Evolutionary conservation across 2,113 vertebrate species (phyloP), one percentile per base, ranked within the genome.

Genomic region (Nerophis ophidion): DNA sequence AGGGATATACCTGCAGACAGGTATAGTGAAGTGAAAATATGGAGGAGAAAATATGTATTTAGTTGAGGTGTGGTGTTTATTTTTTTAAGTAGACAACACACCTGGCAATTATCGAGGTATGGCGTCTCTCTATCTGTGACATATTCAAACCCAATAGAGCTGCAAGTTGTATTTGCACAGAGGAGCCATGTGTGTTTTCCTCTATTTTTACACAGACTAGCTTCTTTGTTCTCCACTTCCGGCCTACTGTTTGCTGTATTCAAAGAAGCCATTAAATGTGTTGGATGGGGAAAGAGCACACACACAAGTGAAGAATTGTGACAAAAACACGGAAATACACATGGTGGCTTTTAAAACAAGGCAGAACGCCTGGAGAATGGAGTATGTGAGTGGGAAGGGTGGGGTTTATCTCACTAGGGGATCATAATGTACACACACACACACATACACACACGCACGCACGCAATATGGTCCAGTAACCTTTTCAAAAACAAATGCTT

Each of bases 241-340:
- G 68, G 63, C 65, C 67, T 71, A 71, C 66, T 71, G 49, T 67
- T 75, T 63, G 57, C 65, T 26, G 5, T 42, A 70, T 70, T 86
- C 68, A 83, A 72, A 72, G 55, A 52, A 69, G 45, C 70, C 61
- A 65, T 77, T 80, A 80, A 73, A 75, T 63, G 60, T 77, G 80
- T 74, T 59, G 60, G 62, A 79, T 33, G 60, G 68, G 76, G 75
- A 81, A 60, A 44, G 40, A 4, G 63, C 60, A 79, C 75, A 71
- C 40, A 55, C 53, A 40, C 35, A 38, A 26, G 13, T 14, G 7
- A 50, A 48, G 17, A 62, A 15, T 36, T 3, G 17, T 5, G 60
- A 55, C 55, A 49, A 56, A 35, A 47, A 47, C 4, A 16, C 16
- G 42, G 13, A 57, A 55, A 77, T 14, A 63, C 61, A 71, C 40